phyloP scores from a whole-genome alignment of 2,797 vertebrate genomes.

The Pseudochromis fuscus region DNA sequence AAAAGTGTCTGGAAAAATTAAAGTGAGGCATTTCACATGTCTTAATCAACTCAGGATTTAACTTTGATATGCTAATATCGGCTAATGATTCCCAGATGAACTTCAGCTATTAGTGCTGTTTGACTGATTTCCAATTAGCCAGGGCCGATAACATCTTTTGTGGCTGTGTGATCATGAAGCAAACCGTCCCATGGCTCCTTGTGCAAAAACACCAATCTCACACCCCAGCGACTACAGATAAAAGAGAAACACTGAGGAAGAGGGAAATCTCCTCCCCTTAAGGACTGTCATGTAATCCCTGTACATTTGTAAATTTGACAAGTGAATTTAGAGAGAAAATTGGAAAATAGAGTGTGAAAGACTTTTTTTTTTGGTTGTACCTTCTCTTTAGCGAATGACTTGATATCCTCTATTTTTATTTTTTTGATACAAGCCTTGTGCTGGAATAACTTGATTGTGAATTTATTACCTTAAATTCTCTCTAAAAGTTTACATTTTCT shows the following conservation, averaged over 20 bases:
- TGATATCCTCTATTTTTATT: neutral
- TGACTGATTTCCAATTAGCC: constrained; percentile 74
- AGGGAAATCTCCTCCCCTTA: constrained; percentile 21
- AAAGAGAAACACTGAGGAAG: constrained; percentile 12
- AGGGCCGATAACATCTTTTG: constrained; percentile 52
- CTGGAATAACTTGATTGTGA: neutral
- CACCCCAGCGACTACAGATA: constrained; percentile 37
- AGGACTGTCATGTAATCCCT: constrained; percentile 32
- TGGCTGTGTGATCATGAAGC: constrained; percentile 54
- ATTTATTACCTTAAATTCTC: neutral
- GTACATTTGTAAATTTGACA: constrained; percentile 32
- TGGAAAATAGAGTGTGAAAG: neutral
- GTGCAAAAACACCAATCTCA: constrained; percentile 51
- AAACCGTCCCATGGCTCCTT: constrained; percentile 28
- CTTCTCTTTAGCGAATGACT: neutral
- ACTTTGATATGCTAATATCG: constrained; percentile 71
- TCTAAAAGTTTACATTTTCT: neutral
- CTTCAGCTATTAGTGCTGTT: constrained; percentile 67
- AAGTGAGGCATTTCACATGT: constrained; percentile 49
- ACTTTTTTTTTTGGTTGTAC: constrained; percentile 8
- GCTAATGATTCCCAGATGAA: constrained; percentile 68
- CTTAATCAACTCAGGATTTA: constrained; percentile 58
- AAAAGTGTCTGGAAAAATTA: constrained; percentile 15
- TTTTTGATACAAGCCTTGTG: neutral
- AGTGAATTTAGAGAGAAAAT: neutral